Base-by-base conservation (phyloP, 2,888 invertebrate genomes). In the Troides aeacus region DNA sequence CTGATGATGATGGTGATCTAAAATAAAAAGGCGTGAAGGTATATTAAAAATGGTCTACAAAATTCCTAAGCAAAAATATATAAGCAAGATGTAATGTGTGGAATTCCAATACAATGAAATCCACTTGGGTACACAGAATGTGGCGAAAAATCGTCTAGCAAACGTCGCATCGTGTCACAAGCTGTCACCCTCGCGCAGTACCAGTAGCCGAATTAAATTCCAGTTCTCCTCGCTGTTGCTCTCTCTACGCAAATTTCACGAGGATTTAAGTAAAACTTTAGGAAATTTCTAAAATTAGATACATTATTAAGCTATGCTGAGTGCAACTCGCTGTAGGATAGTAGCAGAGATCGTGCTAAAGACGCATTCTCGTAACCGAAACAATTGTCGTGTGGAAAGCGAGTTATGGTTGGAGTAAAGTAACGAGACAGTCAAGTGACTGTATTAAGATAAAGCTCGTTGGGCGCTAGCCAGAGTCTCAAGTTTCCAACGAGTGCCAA, bases 161-260 rank as follows among this genome's bases (percentile, higher is more conserved):
- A 81, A 84, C 80, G 85, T 86, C 82, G 81, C 80, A 80, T 76
- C 81, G 77, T 82, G 87, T 86, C 87, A 86, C 86, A 80, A 81
- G 79, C 85, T 82, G 88, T 89, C 89, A 86, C 83, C 83, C 83
- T 75, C 78, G 77, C 79, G 72, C 80, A 77, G 82, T 77, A 84
- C 83, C 81, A 85, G 84, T 85, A 85, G 84, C 84, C 85, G 88
- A 90, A 90, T 90, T 90, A 90, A 90, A 91, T 90, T 90, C 90
- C 88, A 83, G 79, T 79, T 78, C 80, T 82, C 80, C 70, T 70
- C 81, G 76, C 82, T 80, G 77, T 79, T 78, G 71, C 67, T 73
- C 64, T 68, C 72, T 73, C 75, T 76, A 77, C 78, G 79, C 79
- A 81, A 84, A 81, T 82, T 86, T 82, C 74, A 78, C 81, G 78